Evolutionary conservation across 2,113 vertebrate genomes (phyloP), one percentile per base, ranked within the genome.

Genomic region (Cheirogaleus medius): DNA sequence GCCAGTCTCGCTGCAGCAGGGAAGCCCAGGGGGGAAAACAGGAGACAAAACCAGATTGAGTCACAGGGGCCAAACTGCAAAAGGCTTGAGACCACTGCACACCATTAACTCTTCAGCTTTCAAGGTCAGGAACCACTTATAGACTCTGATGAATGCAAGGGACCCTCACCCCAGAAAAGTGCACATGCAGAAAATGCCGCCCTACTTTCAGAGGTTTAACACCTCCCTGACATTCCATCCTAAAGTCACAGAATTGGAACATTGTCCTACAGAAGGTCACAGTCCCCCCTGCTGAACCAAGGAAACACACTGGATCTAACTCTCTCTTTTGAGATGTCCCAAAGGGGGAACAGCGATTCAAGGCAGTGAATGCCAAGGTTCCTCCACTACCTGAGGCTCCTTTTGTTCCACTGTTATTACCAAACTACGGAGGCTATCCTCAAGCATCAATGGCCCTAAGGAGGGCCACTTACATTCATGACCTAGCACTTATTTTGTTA

Each of bases 81-180:
- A 77, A 37, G 32, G 29, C 44, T 17, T 25, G 7, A 37, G 60
- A 23, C 13, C 37, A 23, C 42, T 66, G 29, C 18, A 42, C 15
- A 39, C 3, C 63, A 39, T 6, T 1, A 21, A 56, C 25, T 89
- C 73, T 66, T 49, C 42, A 64, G 69, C 63, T 83, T 39, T 83
- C 10, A 0, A 5, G 27, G 27, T 81, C 56, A 39, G 3, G 5
- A 95, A 42, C 23, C 34, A 47, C 63, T 74, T 12, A 0, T 0
- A 42, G 68, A 83, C 83, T 39, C 87, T 54, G 32, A 73, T 37
- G n/a, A 42, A 95, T 64, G 34, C 44, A 69, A 83, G 20, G 56
- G 32, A 34, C 6, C 21, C 39, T 42, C 15, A 37, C 23, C 37
- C 32, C 10, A 1, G 2, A 49, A 66, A 90, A 92, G 25, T 49